Conservation (phyloP, 2,888 invertebrate genomes). For the Noctua janthe region DNA sequence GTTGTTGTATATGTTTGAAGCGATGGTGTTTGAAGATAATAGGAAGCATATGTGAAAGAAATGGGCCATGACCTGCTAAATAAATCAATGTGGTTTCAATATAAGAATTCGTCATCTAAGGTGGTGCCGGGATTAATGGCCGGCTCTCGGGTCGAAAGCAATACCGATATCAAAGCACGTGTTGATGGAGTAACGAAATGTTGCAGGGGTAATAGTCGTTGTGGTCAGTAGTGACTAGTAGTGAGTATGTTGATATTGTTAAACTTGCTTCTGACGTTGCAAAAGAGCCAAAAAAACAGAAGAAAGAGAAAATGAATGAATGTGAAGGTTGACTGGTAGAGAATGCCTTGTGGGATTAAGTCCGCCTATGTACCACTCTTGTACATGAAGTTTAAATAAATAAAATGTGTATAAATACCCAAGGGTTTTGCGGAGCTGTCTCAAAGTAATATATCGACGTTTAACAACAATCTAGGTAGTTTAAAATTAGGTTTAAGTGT, state of each 20-base stretch:
- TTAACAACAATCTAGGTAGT: not conserved
- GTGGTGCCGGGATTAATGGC: conserved; percentile 80
- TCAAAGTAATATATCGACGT: not conserved
- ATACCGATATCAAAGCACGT: conserved; percentile 82
- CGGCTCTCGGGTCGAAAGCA: conserved; percentile 84
- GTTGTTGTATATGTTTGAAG: not conserved
- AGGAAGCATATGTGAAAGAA: too few relatives aligned
- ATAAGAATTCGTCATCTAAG: conserved; percentile 77
- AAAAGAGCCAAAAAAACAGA: not conserved
- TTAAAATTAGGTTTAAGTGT: too few relatives aligned
- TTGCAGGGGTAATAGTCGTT: not conserved
- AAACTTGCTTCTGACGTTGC: not conserved
- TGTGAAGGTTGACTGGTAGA: too few relatives aligned
- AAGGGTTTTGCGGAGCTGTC: not conserved
- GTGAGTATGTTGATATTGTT: too few relatives aligned
- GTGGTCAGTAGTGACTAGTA: not conserved
- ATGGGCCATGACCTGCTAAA: too few relatives aligned
- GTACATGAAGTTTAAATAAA: too few relatives aligned
- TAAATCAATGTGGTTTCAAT: not conserved
- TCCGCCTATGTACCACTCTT: too few relatives aligned
- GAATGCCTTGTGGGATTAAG: too few relatives aligned
- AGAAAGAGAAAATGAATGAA: not conserved
- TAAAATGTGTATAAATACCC: not conserved
- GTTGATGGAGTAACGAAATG: conserved; percentile 7
- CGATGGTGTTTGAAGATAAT: not conserved